Evolutionary conservation across 1,140 invertebrate species (phyloP), one percentile per base, ranked within the genome.

Genomic region (Drosophila albomicans): DNA sequence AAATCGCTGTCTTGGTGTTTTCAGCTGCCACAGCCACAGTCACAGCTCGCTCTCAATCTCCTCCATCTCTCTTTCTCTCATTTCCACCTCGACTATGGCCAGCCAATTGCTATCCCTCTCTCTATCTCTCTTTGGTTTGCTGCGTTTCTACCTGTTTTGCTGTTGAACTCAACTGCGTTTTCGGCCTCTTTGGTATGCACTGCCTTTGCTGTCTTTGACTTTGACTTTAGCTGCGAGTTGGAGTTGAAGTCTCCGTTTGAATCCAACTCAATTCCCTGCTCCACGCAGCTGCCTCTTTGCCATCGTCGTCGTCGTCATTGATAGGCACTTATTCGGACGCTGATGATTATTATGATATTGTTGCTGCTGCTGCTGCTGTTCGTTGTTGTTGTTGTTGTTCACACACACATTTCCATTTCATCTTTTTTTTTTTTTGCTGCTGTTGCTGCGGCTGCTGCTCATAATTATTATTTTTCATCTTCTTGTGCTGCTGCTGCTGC

Each of bases 261-360:
- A 52, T 59, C 61, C 56, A 32, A 28, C 49, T 52, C 35, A 38
- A 38, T 38, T 38, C 35, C 38, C 38, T 41, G 38, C 66, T 51
- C 48, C 25, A 67, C 35, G 38, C 56, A 38, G 46, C 54, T 46
- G 35, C 82, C 82, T 86, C 84, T 8, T 54, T 56, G 58, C 69
- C 82, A 43, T 71, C 82, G 82, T 86, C 84, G 6, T 54, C 68
- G 73, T 82, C 82, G 82, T 86, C 84, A 87, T 87, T 87, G 84
- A 87, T 87, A 87, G 84, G 84, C 84, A 87, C 84, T 87, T 87
- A 87, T 85, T 75, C 82, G 79, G 79, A 72, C 75, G 75, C 75
- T 85, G 82, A 85, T 85, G 81, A 85, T 87, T 87, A 87, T 87
- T 87, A 87, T 87, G 84, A 87, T 87, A 87, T 89, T 88, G 84